These are phyloP conservation scores for Neosalanx taihuensis DNA, from an alignment of 2,797 vertebrate species.

Conservation along the genomic window DNA sequence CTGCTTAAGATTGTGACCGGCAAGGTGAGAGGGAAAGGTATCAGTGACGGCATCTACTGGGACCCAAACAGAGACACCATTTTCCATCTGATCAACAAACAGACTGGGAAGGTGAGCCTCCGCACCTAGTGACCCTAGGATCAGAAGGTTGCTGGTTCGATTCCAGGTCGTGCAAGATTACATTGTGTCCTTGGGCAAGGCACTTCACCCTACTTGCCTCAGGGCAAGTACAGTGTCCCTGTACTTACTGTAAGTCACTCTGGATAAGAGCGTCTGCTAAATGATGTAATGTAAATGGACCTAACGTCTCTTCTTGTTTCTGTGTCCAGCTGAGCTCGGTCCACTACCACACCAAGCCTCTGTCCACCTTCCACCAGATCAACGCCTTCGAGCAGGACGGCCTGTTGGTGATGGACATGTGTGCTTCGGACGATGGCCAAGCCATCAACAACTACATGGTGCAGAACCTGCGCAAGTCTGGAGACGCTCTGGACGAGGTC, in stretches of 20 bases:
- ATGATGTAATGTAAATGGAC: not conserved
- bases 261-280: too few species aligned
- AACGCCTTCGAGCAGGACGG: conserved; percentile 86
- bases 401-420: conserved; percentile 84
- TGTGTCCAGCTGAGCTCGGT: conserved; percentile 71
- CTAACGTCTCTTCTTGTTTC: not conserved
- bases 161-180: too few species aligned
- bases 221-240: too few species aligned
- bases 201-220: too few species aligned
- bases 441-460: conserved; percentile 71
- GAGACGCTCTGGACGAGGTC: conserved; percentile 74
- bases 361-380: conserved; percentile 86
- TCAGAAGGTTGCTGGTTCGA: not conserved
- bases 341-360: conserved; percentile 70
- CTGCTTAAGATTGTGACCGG: conserved; percentile 77
- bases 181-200: too few species aligned
- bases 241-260: too few species aligned
- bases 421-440: conserved; percentile 79
- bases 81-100: conserved; percentile 85
- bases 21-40: conserved; percentile 71
- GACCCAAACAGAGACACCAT: conserved; percentile 77
- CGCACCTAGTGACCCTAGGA: too few species aligned
- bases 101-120: conserved; percentile 76
- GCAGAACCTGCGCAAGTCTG: conserved; percentile 82
- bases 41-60: conserved; percentile 78